Conservation (phyloP, 2,888 invertebrate genomes). For the Lepidocyrtoides sp. region DNA sequence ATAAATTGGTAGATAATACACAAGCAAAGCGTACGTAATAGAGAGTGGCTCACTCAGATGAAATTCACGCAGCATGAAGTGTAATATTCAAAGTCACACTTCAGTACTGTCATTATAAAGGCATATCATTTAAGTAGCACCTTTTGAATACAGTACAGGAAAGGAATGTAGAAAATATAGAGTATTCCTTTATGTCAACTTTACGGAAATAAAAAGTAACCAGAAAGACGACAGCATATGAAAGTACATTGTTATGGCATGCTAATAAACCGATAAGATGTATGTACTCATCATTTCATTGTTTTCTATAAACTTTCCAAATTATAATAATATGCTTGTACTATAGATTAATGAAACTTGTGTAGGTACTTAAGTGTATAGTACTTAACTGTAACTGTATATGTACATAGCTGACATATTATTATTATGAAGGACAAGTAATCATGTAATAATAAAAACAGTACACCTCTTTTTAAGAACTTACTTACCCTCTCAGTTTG, state of each 20-base stretch:
- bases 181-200: too few relatives aligned
- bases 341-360: background rate
- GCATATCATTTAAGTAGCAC: background rate
- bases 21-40: too few relatives aligned
- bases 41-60: too few relatives aligned
- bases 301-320: slow-evolving; percentile 27
- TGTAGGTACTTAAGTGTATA: background rate
- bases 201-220: background rate
- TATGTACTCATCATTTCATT: background rate
- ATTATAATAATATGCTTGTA: background rate
- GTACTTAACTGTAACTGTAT: too few relatives aligned
- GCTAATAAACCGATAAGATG: background rate
- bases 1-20: too few relatives aligned
- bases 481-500: too few relatives aligned
- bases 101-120: background rate
- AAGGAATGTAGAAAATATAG: too few relatives aligned
- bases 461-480: too few relatives aligned
- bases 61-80: too few relatives aligned
- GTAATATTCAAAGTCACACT: background rate
- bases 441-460: too few relatives aligned
- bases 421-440: too few relatives aligned
- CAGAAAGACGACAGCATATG: background rate
- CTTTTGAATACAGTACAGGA: too few relatives aligned
- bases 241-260: background rate
- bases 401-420: background rate